A percentile compares a stretch with the other conserved stretches of the same genome.
phyloP scores from a whole-genome alignment of 2,113 vertebrate species.

The Sminthopsis crassicaudata region DNA sequence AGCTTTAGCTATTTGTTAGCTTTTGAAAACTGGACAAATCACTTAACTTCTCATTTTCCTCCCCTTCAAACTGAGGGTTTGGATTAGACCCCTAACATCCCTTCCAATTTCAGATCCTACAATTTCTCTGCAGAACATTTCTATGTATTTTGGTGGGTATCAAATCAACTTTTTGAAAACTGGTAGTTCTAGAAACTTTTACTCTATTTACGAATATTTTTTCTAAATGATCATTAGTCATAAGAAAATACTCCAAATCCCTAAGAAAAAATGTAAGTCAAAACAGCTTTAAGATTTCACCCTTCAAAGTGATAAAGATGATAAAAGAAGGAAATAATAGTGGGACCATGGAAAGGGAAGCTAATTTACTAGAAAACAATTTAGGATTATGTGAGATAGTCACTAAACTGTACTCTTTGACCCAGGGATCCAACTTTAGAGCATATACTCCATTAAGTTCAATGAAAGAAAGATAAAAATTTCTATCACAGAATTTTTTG shows the following conservation, averaged over 20 bases:
- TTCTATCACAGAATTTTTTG: neutral
- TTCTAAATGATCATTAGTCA: neutral
- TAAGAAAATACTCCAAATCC: neutral
- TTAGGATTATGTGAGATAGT: neutral
- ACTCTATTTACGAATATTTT: neutral
- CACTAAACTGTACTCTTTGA: neutral
- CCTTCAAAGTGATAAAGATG: neutral
- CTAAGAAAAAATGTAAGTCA: neutral
- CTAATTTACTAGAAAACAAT: neutral
- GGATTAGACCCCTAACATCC: neutral
- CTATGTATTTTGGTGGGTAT: slow-evolving; percentile 7
- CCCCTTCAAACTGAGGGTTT: neutral
- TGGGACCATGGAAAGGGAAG: neutral
- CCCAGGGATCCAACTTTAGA: neutral
- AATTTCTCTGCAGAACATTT: slow-evolving; percentile 2
- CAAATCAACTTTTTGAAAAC: slow-evolving; percentile 12
- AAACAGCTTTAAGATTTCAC: neutral
- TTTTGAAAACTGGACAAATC: neutral
- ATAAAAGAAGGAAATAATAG: neutral
- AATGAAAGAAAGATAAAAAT: neutral
- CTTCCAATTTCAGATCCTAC: neutral
- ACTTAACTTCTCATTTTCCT: neutral
- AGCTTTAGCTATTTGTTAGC: neutral
- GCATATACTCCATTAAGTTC: neutral
- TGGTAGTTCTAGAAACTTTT: slow-evolving; percentile 43